Conservation (phyloP, 2,797 vertebrate species). For the Danio kyathit region DNA sequence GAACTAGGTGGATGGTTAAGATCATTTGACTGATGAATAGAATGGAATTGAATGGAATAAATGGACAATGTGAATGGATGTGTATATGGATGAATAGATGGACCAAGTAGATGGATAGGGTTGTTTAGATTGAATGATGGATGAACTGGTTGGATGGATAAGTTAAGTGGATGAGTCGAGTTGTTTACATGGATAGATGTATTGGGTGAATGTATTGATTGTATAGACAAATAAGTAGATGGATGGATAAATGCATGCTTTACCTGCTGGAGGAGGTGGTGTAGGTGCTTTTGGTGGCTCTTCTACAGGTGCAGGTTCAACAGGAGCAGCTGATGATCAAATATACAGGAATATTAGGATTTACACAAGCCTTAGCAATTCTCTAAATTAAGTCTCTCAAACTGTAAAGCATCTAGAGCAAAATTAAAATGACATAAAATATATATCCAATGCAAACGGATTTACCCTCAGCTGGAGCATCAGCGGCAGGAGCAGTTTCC, state of each 20-base stretch:
- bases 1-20: neutral
- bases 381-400: neutral
- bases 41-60: no score
- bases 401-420: neutral
- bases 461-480: conserved; percentile 49
- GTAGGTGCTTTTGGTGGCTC: conserved; percentile 75
- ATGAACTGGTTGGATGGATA: neutral
- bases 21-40: neutral
- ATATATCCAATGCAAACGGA: neutral
- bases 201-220: neutral
- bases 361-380: neutral
- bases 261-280: conserved; percentile 79
- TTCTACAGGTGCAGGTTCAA: conserved; percentile 70
- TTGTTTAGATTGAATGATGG: neutral
- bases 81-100: neutral
- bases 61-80: neutral
- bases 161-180: neutral
- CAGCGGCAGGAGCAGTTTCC: conserved; percentile 26
- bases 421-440: conserved; percentile 21
- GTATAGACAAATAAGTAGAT: neutral
- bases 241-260: neutral
- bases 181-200: neutral
- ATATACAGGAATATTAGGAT: conserved; percentile 23
- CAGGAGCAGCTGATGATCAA: conserved; percentile 69
- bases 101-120: neutral